Conservation (phyloP, 53 echinoderm and acorn worm genomes). For the Echinometra lucunter region DNA sequence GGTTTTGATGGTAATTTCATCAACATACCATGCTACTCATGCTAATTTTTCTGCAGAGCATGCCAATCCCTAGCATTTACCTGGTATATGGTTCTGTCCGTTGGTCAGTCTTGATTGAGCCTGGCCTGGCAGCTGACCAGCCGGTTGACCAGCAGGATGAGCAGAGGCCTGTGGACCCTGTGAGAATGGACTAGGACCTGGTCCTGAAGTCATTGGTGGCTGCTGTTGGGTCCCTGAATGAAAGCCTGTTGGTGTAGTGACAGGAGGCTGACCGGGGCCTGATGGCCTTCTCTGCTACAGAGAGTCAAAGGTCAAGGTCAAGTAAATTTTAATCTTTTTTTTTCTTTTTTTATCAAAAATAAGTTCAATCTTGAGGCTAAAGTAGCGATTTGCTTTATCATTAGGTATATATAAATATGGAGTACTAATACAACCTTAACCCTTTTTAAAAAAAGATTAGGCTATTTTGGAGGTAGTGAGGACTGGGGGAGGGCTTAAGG, state of each 20-base stretch:
- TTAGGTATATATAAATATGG: no score
- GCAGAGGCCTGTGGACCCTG: constrained; percentile 19
- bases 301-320: not conserved
- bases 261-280: not conserved
- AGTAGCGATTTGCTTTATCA: no score
- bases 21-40: no score
- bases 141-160: not conserved
- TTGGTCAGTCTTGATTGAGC: constrained; percentile 49
- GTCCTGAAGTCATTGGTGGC: constrained; percentile 13
- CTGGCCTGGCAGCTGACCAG: constrained; percentile 9
- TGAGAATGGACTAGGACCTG: constrained; percentile 29
- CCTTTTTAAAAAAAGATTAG: no score
- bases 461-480: no score
- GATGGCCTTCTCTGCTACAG: constrained; percentile 31
- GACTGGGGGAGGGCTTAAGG: no score
- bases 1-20: no score
- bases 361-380: no score
- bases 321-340: no score
- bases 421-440: no score
- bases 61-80: not conserved
- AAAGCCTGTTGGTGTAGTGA: constrained; percentile 36
- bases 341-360: no score
- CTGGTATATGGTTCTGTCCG: constrained; percentile 66
- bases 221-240: constrained; percentile 6
- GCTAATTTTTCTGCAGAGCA: not conserved